Evolutionary conservation across 2,797 vertebrate species (phyloP), one percentile per base, ranked within the genome.

Genomic region (Pteropus rufus): DNA sequence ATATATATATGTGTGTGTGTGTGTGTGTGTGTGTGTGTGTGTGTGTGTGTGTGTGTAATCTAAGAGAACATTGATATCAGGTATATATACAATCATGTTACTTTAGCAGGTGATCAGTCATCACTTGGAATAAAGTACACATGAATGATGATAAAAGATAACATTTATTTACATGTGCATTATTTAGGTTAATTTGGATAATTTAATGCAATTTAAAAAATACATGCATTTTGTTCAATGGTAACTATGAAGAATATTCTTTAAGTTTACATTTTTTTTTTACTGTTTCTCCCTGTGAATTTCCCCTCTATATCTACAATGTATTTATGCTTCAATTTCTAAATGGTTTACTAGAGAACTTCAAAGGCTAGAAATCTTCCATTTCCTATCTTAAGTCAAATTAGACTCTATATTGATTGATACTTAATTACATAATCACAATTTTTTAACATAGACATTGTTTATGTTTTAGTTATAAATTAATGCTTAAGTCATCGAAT

Each of bases 381-480:
- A 18, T 89, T 97, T 49, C 72, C 56, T 52, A n/a, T 0, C 0
- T 94, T 69, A 86, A 84, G 58, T 90, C 81, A 29, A 93, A 87
- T 89, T 2, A 67, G 8, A 10, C 4, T 92, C 2, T 76, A 12
- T 44, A 39, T 26, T 6, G 34, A 96, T 81, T 96, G 46, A 54
- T 93, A 86, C 0, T 84, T 77, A 86, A 81, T 92, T 91, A 65
- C 3, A 23, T 58, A 95, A 90, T 91, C 23, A 94, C 12, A 60
- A 58, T 39, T 96, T 94, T 46, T 91, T 70, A 89, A 70, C 56
- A 24, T n/a, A 92, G 49, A 49, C 52, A 94, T 72, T 88, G 18
- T 95, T 65, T 36, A 85, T 93, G 80, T 95, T 86, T 93, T 76
- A 93, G 46, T 72, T 88, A 24, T 34, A 95, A 46, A 58, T 64